Evolutionary conservation across 2,797 vertebrate species (phyloP).

Genomic region (Cheirogaleus major): DNA sequence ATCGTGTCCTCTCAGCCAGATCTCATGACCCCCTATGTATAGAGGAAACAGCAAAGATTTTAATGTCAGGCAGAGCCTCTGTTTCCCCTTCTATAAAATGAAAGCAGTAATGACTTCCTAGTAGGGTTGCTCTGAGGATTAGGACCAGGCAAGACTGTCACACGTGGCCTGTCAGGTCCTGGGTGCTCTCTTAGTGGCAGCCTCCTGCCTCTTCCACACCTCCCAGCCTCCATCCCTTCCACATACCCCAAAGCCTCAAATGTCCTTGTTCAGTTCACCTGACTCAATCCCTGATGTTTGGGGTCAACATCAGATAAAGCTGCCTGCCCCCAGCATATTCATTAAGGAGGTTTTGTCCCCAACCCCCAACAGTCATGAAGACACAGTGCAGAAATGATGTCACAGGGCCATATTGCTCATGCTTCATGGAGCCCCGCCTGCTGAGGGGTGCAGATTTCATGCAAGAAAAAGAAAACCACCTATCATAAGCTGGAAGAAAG

Average conservation of each 20-base stretch:
- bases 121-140: not conserved
- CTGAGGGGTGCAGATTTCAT: conserved; percentile 64
- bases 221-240: not conserved
- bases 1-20: not conserved
- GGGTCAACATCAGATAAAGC: conserved; percentile 26
- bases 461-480: not conserved
- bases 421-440: conserved; percentile 65
- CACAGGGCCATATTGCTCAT: conserved; percentile 40
- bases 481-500: not conserved
- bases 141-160: not conserved
- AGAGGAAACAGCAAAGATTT: not conserved
- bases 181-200: not conserved
- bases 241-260: not conserved
- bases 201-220: not conserved
- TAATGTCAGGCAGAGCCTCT: not conserved
- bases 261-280: not conserved
- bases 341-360: conserved; percentile 74
- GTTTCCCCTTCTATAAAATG: not conserved
- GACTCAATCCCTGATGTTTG: not conserved
- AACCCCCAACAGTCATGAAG: conserved; percentile 57
- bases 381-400: conserved; percentile 66
- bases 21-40: not conserved
- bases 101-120: not conserved
- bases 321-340: conserved; percentile 65
- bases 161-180: not conserved